These are phyloP conservation scores for Eciton burchellii DNA, from an alignment of 1,140 invertebrate genomes.

Conservation along the genomic window DNA sequence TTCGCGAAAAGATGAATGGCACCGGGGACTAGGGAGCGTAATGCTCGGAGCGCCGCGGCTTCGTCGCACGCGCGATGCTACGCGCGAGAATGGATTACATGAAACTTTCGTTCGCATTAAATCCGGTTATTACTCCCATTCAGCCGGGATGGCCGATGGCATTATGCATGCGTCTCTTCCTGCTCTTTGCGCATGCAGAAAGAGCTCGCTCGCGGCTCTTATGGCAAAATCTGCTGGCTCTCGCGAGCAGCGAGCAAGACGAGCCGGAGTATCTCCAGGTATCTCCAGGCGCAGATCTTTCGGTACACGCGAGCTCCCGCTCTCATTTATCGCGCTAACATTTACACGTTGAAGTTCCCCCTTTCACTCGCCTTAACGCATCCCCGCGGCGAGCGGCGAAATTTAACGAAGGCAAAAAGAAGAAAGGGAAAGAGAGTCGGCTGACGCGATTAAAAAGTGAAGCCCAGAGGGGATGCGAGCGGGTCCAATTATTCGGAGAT, in stretches of 20 bases:
- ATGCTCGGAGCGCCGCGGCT: not conserved
- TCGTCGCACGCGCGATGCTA: not conserved
- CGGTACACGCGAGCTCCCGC: constrained; percentile 26
- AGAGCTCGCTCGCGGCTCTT: not conserved
- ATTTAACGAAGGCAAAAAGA: constrained; percentile 71
- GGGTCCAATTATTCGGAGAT: constrained; percentile 70
- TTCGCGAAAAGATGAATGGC: constrained; percentile 32
- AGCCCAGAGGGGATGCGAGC: constrained; percentile 52
- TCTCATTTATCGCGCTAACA: constrained; percentile 53
- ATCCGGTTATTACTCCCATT: constrained; percentile 14
- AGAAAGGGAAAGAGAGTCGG: constrained; percentile 49
- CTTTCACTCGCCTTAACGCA: constrained; percentile 57
- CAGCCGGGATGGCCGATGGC: constrained; percentile 28
- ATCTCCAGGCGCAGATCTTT: constrained; percentile 34
- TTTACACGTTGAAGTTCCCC: constrained; percentile 56
- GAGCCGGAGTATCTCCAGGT: constrained; percentile 38
- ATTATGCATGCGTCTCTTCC: constrained; percentile 19
- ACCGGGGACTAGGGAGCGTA: constrained; percentile 24
- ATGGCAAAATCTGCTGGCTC: constrained; percentile 33
- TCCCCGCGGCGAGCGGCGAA: constrained; percentile 60
- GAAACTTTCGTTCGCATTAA: constrained; percentile 34
- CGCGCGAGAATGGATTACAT: constrained; percentile 31
- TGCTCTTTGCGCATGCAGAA: constrained; percentile 30
- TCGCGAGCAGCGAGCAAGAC: constrained; percentile 21
- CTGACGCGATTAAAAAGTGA: constrained; percentile 69